Percentiles rank a stretch among this genome's conserved stretches.
Evolutionary conservation across 2,797 vertebrate genomes (phyloP).

Genomic region (Manis crassicaudata): DNA sequence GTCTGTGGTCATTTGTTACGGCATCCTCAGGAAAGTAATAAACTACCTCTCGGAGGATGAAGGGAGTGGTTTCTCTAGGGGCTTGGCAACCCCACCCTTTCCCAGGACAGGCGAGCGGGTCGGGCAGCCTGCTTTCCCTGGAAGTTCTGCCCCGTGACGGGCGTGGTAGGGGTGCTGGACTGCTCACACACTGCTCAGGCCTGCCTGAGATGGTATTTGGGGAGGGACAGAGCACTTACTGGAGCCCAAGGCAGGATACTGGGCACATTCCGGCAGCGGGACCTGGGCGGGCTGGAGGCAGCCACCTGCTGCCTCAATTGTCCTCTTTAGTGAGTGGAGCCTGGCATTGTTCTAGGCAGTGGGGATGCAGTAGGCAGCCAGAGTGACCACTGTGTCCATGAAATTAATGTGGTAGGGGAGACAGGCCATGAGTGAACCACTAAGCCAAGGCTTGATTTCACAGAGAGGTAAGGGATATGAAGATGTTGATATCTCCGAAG

Average conservation of each 20-base stretch:
- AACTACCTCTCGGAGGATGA: neutral
- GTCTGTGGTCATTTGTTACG: accelerated
- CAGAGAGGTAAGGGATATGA: neutral
- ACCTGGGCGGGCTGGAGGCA: neutral
- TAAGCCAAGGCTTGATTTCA: neutral
- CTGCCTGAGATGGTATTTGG: neutral
- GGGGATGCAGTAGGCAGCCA: neutral
- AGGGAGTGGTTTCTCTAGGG: neutral
- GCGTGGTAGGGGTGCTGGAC: neutral
- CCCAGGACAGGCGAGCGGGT: neutral
- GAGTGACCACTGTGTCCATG: accelerated
- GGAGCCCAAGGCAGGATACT: neutral
- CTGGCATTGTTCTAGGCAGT: neutral
- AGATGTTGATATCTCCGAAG: neutral
- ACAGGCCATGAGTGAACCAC: neutral
- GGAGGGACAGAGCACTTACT: neutral
- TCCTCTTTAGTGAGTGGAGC: neutral
- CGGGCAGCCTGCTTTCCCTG: neutral
- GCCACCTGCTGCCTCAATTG: neutral
- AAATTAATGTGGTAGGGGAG: neutral
- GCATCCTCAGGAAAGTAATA: neutral
- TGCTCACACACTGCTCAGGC: accelerated
- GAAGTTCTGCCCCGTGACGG: accelerated
- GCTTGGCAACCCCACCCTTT: neutral
- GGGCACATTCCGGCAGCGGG: neutral